Percentiles rank a stretch among this genome's conserved stretches.
phyloP scores from a whole-genome alignment of 2,888 invertebrate genomes.

The Mythimna pallens region DNA sequence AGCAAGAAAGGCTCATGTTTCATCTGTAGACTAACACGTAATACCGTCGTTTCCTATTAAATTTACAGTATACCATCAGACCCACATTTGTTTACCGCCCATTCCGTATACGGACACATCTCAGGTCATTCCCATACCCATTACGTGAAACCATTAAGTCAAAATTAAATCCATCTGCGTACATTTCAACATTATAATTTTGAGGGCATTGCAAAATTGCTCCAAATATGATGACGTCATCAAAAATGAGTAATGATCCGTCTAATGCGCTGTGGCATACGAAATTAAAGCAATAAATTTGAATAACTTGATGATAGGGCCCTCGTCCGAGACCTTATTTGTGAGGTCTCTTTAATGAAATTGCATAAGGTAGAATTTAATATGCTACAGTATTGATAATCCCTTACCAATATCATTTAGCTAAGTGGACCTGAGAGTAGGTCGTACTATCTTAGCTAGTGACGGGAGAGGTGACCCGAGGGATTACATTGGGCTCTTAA shows the following conservation, averaged over 20 bases:
- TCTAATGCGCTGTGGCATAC: constrained; percentile 78
- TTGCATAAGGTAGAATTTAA: constrained; percentile 53
- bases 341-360: constrained; percentile 60
- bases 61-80: constrained; percentile 34
- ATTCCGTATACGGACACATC: constrained; percentile 40
- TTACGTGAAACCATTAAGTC: constrained; percentile 55
- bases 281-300: constrained; percentile 85
- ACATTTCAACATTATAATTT: constrained; percentile 64
- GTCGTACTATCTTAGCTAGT: constrained; percentile 11
- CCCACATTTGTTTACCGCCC: constrained; percentile 41
- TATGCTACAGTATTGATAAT: constrained; percentile 50
- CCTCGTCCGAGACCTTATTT: constrained; percentile 60
- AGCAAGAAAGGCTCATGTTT: constrained; percentile 16
- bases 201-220: constrained; percentile 64
- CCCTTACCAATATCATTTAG: constrained; percentile 37
- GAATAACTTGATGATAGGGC: constrained; percentile 71
- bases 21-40: constrained; percentile 4
- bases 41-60: constrained; percentile 26
- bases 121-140: constrained; percentile 48
- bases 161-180: constrained; percentile 62
- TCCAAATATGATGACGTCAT: constrained; percentile 74
- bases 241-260: constrained; percentile 78
- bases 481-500: constrained; percentile 37
- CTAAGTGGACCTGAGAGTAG: constrained; percentile 37
- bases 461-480: constrained; percentile 31